Conservation (phyloP, 1,140 invertebrate genomes). For the Leptonema lineaticorne region DNA sequence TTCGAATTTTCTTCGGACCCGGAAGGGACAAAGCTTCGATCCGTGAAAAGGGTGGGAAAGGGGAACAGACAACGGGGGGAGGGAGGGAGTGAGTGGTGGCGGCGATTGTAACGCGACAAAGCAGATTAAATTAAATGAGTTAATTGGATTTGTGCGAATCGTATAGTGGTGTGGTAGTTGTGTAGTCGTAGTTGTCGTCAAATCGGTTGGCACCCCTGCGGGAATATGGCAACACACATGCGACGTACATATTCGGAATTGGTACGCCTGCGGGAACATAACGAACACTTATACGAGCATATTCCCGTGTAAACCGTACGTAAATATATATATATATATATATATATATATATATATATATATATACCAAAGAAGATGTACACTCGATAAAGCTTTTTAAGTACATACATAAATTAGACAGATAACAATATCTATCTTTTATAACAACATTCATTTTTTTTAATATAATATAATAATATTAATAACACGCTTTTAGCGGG, state of each 20-base stretch:
- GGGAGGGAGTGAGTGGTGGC: background rate
- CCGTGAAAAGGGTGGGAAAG: background rate
- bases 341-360: background rate
- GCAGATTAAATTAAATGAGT: slow-evolving; percentile 40
- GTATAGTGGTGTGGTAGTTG: no score
- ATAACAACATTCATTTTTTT: no score
- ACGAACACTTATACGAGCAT: no score
- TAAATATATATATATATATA: background rate
- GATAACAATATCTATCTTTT: no score
- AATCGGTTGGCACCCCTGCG: background rate
- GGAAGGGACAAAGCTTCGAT: background rate
- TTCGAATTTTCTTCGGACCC: background rate
- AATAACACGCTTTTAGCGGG: no score
- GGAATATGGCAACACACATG: background rate
- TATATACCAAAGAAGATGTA: background rate
- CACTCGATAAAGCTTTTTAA: no score
- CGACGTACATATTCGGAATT: no score
- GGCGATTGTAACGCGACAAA: slow-evolving; percentile 30
- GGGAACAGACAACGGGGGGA: background rate
- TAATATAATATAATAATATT: no score
- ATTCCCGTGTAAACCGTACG: no score
- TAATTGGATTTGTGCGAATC: slow-evolving; percentile 38
- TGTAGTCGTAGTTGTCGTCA: no score
- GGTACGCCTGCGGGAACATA: no score
- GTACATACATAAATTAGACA: no score